These are phyloP conservation scores for Mormyrops attenuatus DNA, from an alignment of 2,797 vertebrate genomes.

Conservation along the genomic window DNA sequence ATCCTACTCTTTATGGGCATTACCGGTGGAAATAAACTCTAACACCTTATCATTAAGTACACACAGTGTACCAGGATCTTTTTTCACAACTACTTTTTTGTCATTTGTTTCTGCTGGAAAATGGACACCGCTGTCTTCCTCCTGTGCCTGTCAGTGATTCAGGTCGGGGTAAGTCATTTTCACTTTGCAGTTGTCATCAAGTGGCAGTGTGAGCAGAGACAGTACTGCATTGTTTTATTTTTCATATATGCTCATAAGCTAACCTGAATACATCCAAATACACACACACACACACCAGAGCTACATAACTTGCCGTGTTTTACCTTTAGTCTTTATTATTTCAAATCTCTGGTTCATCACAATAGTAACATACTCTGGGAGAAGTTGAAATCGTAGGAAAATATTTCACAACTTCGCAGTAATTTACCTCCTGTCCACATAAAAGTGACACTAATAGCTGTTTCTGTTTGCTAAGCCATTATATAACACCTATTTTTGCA, in stretches of 20 bases:
- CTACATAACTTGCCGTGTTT: not conserved
- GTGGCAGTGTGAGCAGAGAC: not conserved
- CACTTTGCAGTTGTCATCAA: not conserved
- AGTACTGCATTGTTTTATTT: not conserved
- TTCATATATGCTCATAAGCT: not conserved
- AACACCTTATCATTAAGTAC: not conserved
- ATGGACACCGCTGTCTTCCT: conserved; percentile 31
- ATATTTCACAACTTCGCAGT: not conserved
- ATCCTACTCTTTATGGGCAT: not conserved
- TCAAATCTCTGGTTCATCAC: not conserved
- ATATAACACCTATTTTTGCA: not conserved
- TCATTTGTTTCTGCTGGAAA: conserved; percentile 22
- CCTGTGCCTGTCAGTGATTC: conserved; percentile 37
- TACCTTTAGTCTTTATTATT: not conserved
- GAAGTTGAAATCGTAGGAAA: not conserved
- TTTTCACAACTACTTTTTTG: not conserved
- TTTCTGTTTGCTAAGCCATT: not conserved
- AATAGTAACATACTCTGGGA: not conserved
- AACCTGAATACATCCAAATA: not conserved
- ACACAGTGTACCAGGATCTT: not conserved
- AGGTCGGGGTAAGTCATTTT: conserved; percentile 53
- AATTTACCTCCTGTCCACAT: not conserved
- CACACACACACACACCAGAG: not conserved
- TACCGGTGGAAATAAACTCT: not conserved
- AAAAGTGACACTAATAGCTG: not conserved